Base-by-base conservation (phyloP, 2,888 invertebrate genomes). In the Morpho achilles region DNA sequence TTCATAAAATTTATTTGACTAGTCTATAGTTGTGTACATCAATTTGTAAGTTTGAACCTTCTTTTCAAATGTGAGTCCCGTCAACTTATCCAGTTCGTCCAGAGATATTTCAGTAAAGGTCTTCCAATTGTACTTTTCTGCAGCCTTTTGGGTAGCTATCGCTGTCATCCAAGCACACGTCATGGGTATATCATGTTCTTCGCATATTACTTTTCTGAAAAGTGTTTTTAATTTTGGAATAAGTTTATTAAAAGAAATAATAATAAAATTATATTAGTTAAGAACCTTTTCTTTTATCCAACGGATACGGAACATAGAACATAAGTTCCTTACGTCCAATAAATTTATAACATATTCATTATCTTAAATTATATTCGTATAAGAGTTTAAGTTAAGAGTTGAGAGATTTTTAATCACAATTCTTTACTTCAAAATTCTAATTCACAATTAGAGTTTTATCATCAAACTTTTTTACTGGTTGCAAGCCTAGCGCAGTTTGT, bases 91-190 rank as follows among this genome's bases (percentile, higher is more conserved):
- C 0, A 77, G 47, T 8, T 73, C 73, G 3, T 76, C 69, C 7
- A 59, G 65, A 0, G 62, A 47, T 2, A 72, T 44, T 52, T 74
- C 69, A 7, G 53, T 64, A 7, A 63, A 56, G 0, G 69, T 71
- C 44, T 72, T 67, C 76, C 76, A 77, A 0, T 71, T 68, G 42
- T 67, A 71, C 2, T 63, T 63, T 9, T 64, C 67, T 0, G 74
- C 72, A 6, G 72, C 71, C 22, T 63, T 69, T 58, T 75, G 75
- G 0, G 72, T 68, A 1, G 70, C 72, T 4, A 57, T 52, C 7
- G 73, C 64, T 3, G 70, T 69, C 69, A 72, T 69, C 74, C 74
- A 76, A 0, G 71, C 74, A 42, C 66, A 69, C 0, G 73, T 71
- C 60, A 76, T 57, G 0, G 72, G 68, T 2, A 79, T 64, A 9